These are phyloP conservation scores for Papilio xuthus DNA, from an alignment of 1,140 invertebrate genomes.

Conservation along the genomic window DNA sequence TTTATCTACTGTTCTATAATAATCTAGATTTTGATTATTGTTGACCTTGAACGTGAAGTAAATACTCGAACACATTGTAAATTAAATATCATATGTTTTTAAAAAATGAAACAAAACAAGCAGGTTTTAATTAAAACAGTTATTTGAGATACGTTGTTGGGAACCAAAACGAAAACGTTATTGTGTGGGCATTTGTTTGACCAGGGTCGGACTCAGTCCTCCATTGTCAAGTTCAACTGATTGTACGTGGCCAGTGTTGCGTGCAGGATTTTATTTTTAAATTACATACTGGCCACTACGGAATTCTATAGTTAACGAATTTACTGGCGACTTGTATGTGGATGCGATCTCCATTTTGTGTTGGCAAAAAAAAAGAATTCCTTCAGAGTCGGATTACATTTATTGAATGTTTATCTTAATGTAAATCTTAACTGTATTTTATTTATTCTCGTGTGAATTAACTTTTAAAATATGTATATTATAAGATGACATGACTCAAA, in stretches of 20 bases:
- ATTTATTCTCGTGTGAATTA: no score
- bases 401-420: no score
- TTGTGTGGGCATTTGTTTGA: conserved; percentile 56
- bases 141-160: background rate
- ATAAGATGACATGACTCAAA: no score
- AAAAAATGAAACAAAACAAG: background rate
- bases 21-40: no score
- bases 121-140: conserved; percentile 28
- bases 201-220: conserved; percentile 60
- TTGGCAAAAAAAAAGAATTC: no score
- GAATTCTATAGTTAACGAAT: background rate
- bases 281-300: background rate
- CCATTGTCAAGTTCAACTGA: conserved; percentile 73
- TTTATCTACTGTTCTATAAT: no score
- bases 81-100: background rate
- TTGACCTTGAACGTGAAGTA: no score
- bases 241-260: conserved; percentile 49
- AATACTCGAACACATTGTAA: no score
- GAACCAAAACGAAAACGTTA: conserved; percentile 51
- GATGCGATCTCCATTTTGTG: no score
- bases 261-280: background rate
- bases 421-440: no score
- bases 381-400: no score
- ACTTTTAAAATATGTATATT: no score
- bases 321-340: background rate